Base-by-base conservation (phyloP, 2,797 vertebrate species). In the Taeniopygia guttata region DNA sequence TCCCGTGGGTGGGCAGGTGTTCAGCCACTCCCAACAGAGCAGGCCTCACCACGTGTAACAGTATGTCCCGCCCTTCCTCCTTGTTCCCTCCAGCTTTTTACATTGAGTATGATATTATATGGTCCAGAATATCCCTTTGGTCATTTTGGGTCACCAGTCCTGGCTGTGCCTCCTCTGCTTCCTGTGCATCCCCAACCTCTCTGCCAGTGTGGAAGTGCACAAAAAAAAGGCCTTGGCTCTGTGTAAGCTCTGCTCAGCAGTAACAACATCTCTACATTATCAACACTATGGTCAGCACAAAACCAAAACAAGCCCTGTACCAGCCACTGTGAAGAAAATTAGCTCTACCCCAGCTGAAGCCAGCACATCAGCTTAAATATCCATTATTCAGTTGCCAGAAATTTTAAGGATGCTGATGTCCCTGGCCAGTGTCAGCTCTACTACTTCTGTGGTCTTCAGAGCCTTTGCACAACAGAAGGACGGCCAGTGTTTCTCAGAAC, bases 21-120 rank as follows among this genome's bases (percentile, higher is more conserved):
- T 72, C 73, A 59, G 13, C 46, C 26, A 20, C 32, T 40, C 10
- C 34, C 22, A 42, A 38, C 59, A 52, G 7, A 59, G 27, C 46
- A 66, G 8, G 8, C 16, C 32, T 38, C 16, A 10, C 48, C 34
- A 42, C 15, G 8, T 0, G 0, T 54, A 42, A 15, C 2, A 10
- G 11, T 36, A 40, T 42, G 6, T 42, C 22, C 30, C 13, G 49
- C 16, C 45, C 18, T 89, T 84, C n/a, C 8, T 58, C 7, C 34
- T 81, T 45, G 20, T 30, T 81, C 8, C 11, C 7, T 7, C 9
- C 38, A 26, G 26, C 52, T 48, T 84, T 84, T 15, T 48, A 17
- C 58, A n/a, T 13, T 59, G 30, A 52, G 13, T 13, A 32, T 63
- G 25, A 34, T 32, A 9, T 40, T 34, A 2, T 19, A 6, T 21